These are phyloP conservation scores for Heliocidaris tuberculata DNA, from an alignment of 35 echinoderm and acorn worm genomes.

Conservation along the genomic window DNA sequence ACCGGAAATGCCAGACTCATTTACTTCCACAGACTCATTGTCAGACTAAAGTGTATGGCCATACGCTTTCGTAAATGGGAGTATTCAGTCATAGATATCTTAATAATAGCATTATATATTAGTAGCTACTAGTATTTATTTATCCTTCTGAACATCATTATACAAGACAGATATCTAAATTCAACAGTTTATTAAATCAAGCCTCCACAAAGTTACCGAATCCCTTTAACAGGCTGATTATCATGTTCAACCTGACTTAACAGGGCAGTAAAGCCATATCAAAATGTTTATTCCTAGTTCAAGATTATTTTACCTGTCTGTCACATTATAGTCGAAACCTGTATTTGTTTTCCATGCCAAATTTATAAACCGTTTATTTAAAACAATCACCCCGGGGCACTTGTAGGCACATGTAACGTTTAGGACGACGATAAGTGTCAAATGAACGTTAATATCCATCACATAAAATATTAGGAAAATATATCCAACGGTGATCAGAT, in stretches of 20 bases:
- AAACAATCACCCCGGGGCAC: not conserved
- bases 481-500: not conserved
- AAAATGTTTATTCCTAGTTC: not conserved
- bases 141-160: too few species aligned
- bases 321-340: not conserved
- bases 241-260: not conserved
- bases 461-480: not conserved
- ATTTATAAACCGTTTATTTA: not conserved
- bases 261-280: not conserved
- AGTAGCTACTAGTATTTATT: too few species aligned
- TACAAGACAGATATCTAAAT: too few species aligned
- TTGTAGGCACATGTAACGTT: not conserved
- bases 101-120: too few species aligned
- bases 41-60: too few species aligned
- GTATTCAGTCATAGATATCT: too few species aligned
- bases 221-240: not conserved
- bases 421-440: not conserved
- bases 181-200: too few species aligned
- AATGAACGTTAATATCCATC: not conserved
- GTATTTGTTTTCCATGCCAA: not conserved
- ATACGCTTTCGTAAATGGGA: too few species aligned
- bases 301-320: not conserved
- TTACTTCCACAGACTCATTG: too few species aligned
- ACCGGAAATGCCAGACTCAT: too few species aligned
- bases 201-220: too few species aligned